phyloP scores from a whole-genome alignment of 2,888 invertebrate species.

The Theretra japonica region DNA sequence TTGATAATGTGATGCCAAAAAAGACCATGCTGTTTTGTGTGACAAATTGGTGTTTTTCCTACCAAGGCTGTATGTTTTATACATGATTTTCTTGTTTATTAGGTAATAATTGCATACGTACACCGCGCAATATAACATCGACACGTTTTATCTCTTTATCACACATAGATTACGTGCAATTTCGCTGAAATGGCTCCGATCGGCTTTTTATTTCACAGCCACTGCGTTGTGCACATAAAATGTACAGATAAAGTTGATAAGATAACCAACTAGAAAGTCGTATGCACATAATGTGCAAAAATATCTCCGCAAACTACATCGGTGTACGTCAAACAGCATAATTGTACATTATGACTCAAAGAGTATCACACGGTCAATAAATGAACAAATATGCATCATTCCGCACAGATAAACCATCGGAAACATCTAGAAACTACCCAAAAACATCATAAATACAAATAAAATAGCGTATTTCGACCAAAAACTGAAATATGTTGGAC shows the following conservation, averaged over 20 bases:
- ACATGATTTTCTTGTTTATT: not conserved
- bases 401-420: constrained; percentile 36
- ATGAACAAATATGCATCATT: constrained; percentile 51
- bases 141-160: constrained; percentile 36
- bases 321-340: constrained; percentile 42
- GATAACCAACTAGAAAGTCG: constrained; percentile 52
- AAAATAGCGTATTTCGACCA: constrained; percentile 40
- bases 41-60: not conserved
- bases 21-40: not conserved
- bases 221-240: constrained; percentile 45
- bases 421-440: constrained; percentile 39
- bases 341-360: constrained; percentile 54
- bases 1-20: not conserved
- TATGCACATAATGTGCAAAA: constrained; percentile 40
- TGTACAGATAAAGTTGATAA: constrained; percentile 49
- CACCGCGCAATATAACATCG: constrained; percentile 11
- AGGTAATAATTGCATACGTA: constrained; percentile 8
- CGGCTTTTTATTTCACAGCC: constrained; percentile 38
- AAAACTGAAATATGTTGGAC: constrained; percentile 49
- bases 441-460: constrained; percentile 41
- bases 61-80: not conserved
- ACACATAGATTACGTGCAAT: constrained; percentile 41
- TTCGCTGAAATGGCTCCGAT: constrained; percentile 42
- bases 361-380: constrained; percentile 47
- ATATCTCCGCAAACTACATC: constrained; percentile 38